Percentiles rank a stretch among this genome's conserved stretches.
These are phyloP conservation scores for Canis aureus DNA, from an alignment of 2,113 vertebrate genomes.

Conservation along the genomic window DNA sequence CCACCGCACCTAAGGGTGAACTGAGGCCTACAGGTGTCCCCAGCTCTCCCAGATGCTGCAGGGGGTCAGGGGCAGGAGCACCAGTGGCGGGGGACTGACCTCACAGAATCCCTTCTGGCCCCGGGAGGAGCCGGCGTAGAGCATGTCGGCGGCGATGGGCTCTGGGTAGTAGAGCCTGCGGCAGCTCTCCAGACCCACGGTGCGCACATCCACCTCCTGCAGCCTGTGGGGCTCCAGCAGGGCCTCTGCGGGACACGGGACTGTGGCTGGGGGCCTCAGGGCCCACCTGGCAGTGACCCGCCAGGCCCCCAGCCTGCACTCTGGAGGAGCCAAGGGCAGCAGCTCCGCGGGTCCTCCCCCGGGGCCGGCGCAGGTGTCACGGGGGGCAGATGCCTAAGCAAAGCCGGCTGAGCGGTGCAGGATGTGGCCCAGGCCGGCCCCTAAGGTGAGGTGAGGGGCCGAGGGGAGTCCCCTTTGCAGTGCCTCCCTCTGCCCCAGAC, in stretches of 20 bases:
- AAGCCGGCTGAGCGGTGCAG: not conserved
- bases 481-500: not conserved
- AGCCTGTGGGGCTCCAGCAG: not conserved
- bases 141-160: not conserved
- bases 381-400: not conserved
- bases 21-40: not conserved
- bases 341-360: not conserved
- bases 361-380: not conserved
- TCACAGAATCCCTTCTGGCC: not conserved
- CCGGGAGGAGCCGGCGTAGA: not conserved
- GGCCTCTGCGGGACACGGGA: not conserved
- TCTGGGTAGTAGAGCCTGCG: not conserved
- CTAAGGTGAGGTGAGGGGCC: accelerated
- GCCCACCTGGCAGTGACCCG: accelerated
- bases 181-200: not conserved
- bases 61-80: not conserved
- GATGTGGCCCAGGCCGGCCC: not conserved
- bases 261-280: not conserved
- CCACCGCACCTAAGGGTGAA: not conserved
- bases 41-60: not conserved
- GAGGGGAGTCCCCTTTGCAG: not conserved
- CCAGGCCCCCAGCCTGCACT: not conserved
- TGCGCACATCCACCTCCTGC: not conserved
- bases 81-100: not conserved
- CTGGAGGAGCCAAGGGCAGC: not conserved